These are phyloP conservation scores for Xiphorhynchus erythropygius DNA, from an alignment of 2,797 vertebrate species.

Conservation along the genomic window DNA sequence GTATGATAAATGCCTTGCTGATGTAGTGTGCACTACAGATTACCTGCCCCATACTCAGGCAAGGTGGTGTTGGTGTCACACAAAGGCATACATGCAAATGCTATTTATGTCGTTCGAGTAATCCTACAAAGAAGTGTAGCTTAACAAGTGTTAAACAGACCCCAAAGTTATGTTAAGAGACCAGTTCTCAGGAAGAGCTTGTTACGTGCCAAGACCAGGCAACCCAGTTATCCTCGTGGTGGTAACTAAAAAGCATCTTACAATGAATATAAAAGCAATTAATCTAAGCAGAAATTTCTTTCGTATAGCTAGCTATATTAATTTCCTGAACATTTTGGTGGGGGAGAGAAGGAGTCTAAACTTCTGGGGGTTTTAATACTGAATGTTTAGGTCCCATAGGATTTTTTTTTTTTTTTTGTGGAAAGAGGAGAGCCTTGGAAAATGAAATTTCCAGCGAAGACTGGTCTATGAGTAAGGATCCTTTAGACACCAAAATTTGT, in stretches of 20 bases:
- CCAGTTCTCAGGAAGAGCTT: background rate
- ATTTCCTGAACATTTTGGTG: background rate
- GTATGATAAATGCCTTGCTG: background rate
- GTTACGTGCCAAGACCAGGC: background rate
- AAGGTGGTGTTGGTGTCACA: background rate
- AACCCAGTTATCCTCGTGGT: background rate
- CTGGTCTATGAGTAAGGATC: background rate
- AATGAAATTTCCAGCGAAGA: background rate
- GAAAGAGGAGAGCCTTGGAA: background rate
- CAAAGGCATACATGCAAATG: background rate
- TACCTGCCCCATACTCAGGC: background rate
- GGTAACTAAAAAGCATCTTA: background rate
- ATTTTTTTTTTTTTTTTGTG: background rate
- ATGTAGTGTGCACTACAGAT: background rate
- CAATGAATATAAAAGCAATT: background rate
- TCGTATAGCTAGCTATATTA: background rate
- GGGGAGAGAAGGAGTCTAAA: background rate
- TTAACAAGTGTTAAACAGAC: background rate
- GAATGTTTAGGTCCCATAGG: background rate
- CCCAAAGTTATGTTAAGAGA: background rate
- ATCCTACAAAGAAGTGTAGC: background rate
- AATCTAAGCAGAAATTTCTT: background rate
- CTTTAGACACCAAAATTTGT: background rate
- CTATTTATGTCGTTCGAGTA: background rate
- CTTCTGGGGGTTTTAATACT: background rate